Percentiles rank a stretch among this genome's conserved stretches.
Conservation (phyloP, 2,113 vertebrate genomes). For the Eublepharis macularius region DNA sequence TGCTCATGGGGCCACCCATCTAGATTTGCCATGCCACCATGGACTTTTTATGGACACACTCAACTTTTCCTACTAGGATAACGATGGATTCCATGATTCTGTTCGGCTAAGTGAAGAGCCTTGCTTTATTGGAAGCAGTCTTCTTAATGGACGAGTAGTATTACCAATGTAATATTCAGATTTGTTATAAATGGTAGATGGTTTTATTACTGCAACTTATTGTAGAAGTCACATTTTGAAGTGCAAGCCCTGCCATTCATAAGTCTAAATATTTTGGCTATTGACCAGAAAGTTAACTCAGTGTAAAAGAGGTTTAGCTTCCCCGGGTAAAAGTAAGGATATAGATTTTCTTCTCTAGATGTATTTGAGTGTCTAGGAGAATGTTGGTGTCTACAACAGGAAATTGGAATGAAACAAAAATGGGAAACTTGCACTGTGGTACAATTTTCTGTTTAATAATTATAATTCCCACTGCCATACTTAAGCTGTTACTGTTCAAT, state of each 20-base stretch:
- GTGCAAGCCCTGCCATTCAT: not conserved
- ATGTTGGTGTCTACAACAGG: conserved; percentile 29
- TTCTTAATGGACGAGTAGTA: too few species aligned
- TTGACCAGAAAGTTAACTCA: not conserved
- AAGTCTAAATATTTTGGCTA: conserved; percentile 26
- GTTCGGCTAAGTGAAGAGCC: too few species aligned
- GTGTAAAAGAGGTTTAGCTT: not conserved
- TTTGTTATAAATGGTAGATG: not conserved
- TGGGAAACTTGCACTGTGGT: conserved; percentile 20
- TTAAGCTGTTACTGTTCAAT: not conserved
- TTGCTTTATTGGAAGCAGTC: too few species aligned
- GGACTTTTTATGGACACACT: not conserved
- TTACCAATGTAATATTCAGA: not conserved
- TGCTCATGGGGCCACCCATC: not conserved
- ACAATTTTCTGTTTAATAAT: conserved; percentile 6
- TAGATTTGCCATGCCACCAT: not conserved
- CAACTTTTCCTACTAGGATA: conserved; percentile 13
- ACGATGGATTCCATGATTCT: not conserved
- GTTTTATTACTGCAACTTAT: conserved; percentile 18
- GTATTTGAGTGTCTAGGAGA: conserved; percentile 8
- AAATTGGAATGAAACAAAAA: conserved; percentile 30
- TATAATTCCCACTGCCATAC: not conserved
- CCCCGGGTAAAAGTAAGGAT: not conserved
- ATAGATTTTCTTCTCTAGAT: not conserved
- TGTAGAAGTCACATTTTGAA: not conserved